These are phyloP conservation scores for Herpetotheres cachinnans DNA, from an alignment of 2,113 vertebrate species.

Conservation along the genomic window DNA sequence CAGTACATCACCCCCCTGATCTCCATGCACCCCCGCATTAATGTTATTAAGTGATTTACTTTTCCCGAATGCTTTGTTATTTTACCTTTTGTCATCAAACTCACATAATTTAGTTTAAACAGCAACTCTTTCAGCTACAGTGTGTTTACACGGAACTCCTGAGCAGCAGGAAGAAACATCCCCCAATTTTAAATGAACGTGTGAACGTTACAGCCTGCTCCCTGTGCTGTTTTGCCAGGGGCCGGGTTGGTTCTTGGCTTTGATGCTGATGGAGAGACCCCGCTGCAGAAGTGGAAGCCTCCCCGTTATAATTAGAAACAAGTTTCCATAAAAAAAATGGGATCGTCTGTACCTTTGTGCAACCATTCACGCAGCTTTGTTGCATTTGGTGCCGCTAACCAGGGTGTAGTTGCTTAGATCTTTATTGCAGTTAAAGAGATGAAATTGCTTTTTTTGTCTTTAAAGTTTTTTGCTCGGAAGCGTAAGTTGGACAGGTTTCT, in stretches of 20 bases:
- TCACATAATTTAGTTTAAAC: neutral
- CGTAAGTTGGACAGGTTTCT: neutral
- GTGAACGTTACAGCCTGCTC: neutral
- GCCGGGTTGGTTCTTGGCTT: neutral
- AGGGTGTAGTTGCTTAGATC: neutral
- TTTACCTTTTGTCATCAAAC: neutral
- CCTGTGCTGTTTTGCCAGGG: neutral
- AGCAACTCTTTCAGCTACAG: neutral
- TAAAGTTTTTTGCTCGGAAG: neutral
- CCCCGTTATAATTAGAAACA: neutral
- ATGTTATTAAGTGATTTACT: neutral
- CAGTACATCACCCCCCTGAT: neutral
- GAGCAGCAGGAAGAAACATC: neutral
- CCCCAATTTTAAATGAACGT: neutral
- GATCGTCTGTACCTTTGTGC: neutral
- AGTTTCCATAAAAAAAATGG: neutral
- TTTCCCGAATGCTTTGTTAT: neutral
- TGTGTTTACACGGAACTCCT: neutral
- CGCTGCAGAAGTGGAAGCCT: neutral
- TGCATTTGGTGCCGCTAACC: neutral
- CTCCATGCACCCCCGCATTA: neutral
- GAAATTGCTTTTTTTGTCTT: neutral
- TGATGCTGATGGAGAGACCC: neutral
- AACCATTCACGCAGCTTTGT: rapidly evolving
- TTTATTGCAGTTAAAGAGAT: neutral